Evolutionary conservation across 1,140 invertebrate genomes (phyloP).

Genomic region (Frieseomelitta varia): DNA sequence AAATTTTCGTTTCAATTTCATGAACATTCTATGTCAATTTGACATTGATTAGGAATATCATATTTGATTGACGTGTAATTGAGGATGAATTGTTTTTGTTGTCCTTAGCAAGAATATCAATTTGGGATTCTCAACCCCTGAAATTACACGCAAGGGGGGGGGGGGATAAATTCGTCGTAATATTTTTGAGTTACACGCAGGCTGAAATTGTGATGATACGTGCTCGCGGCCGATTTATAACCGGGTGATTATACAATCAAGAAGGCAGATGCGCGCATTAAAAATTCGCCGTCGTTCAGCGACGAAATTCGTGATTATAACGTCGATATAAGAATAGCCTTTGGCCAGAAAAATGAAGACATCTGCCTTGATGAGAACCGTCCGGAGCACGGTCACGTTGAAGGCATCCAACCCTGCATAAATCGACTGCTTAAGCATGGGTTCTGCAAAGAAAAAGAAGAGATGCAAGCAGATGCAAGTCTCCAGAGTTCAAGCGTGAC

Average conservation of each 20-base stretch:
- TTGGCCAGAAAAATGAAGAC: constrained; percentile 52
- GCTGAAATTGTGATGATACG: neutral
- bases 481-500: neutral
- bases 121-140: neutral
- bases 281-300: constrained; percentile 5
- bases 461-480: constrained; percentile 33
- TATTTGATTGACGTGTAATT: neutral
- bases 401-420: constrained; percentile 20
- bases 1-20: neutral
- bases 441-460: neutral
- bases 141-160: neutral
- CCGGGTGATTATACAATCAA: constrained; percentile 34
- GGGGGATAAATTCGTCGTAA: neutral
- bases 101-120: neutral
- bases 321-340: constrained; percentile 32
- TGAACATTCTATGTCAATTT: neutral
- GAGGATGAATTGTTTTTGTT: neutral
- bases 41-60: neutral
- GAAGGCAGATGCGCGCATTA: constrained; percentile 39
- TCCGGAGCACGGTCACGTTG: constrained; percentile 11
- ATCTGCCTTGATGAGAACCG: constrained; percentile 39
- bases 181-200: neutral
- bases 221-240: constrained; percentile 31
- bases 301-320: constrained; percentile 21
- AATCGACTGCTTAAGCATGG: constrained; percentile 14